Evolutionary conservation across 2,888 invertebrate species (phyloP).

Genomic region (Sesamia inferens): DNA sequence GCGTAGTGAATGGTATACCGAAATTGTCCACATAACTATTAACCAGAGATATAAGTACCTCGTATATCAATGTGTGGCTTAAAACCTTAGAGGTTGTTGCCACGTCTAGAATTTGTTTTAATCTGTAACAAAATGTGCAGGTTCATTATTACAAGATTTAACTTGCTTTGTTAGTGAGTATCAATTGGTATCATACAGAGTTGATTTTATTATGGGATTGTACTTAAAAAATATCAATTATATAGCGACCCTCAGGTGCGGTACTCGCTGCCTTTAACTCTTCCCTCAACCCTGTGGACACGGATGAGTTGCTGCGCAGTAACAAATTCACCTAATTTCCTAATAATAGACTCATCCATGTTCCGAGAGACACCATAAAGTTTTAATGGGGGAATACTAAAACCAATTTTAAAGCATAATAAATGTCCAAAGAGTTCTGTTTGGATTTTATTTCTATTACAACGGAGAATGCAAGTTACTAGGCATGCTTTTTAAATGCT

Average conservation of each 20-base stretch:
- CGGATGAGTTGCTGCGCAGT: too few relatives aligned
- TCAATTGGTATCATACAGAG: not conserved
- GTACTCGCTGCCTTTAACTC: too few relatives aligned
- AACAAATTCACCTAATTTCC: too few relatives aligned
- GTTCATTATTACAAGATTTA: not conserved
- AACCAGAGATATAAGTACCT: slow-evolving; percentile 79
- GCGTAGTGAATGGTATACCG: slow-evolving; percentile 91
- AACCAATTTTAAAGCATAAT: not conserved
- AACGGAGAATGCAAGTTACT: too few relatives aligned
- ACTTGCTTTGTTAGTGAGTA: not conserved
- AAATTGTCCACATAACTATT: slow-evolving; percentile 91
- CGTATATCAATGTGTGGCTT: slow-evolving; percentile 79
- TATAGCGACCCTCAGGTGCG: too few relatives aligned
- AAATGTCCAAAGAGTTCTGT: not conserved
- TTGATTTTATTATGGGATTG: not conserved
- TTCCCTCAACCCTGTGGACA: too few relatives aligned
- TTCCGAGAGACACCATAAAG: too few relatives aligned
- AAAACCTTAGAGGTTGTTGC: slow-evolving; percentile 77
- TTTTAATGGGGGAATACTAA: too few relatives aligned
- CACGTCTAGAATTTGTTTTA: slow-evolving; percentile 82
- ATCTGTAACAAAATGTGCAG: slow-evolving; percentile 74
- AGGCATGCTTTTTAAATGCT: too few relatives aligned
- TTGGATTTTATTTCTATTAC: too few relatives aligned
- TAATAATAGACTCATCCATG: too few relatives aligned
- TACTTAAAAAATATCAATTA: not conserved